These are phyloP conservation scores for Chiroxiphia lanceolata DNA, from an alignment of 2,797 vertebrate species.

Conservation along the genomic window DNA sequence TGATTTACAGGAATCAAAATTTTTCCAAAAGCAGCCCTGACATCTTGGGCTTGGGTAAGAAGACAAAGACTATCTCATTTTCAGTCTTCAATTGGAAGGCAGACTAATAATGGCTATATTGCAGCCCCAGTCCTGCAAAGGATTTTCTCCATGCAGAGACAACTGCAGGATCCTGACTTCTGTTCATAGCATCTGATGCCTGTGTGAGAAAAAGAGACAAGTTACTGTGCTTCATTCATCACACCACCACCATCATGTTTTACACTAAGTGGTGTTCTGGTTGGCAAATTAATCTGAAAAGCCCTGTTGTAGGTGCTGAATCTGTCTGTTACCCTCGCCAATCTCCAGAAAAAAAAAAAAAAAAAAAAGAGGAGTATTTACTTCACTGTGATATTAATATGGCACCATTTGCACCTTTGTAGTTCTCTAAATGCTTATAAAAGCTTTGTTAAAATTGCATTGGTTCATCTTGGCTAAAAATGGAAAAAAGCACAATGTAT, in stretches of 20 bases:
- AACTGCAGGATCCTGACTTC: neutral
- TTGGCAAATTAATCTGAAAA: neutral
- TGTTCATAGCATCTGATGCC: neutral
- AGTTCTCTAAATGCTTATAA: neutral
- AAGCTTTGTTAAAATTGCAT: neutral
- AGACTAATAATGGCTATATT: neutral
- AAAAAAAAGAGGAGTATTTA: neutral
- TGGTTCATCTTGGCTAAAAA: neutral
- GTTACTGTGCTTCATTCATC: fast-evolving
- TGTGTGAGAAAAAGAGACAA: neutral
- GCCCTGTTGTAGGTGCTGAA: neutral
- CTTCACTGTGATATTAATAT: neutral
- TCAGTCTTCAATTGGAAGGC: neutral
- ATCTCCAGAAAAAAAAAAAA: neutral
- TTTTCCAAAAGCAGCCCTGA: neutral
- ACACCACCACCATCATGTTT: neutral
- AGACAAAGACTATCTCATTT: neutral
- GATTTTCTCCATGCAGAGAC: neutral
- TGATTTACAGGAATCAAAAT: neutral
- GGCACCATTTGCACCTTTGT: fast-evolving
- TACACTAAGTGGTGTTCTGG: neutral
- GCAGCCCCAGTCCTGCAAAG: neutral
- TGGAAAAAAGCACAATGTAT: neutral
- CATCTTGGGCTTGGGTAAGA: neutral
- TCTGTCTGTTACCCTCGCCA: neutral